phyloP scores from a whole-genome alignment of 2,888 invertebrate genomes.

The Platerodrilus igneus region DNA sequence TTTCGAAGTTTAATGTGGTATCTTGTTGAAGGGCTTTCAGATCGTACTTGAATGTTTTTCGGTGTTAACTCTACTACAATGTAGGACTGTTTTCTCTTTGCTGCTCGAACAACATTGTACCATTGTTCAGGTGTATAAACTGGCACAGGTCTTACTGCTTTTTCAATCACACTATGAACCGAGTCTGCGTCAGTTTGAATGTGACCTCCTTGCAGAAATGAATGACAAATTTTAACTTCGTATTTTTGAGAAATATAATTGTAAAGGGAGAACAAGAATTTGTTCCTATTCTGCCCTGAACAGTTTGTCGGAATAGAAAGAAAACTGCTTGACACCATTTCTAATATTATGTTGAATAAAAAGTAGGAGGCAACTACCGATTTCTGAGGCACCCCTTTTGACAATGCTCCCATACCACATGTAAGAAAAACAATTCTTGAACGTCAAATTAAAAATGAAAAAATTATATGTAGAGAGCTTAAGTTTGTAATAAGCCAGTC shows the following conservation, averaged over 20 bases:
- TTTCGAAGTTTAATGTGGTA: no score
- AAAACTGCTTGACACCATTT: no score
- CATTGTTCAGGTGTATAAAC: neutral
- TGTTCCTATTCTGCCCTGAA: constrained; percentile 1
- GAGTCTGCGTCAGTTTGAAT: constrained; percentile 3
- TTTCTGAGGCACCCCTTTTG: neutral
- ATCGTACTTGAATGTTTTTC: no score
- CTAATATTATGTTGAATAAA: no score
- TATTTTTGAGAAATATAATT: neutral
- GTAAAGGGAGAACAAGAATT: neutral
- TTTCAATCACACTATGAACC: constrained; percentile 3
- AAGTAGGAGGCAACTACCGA: constrained; percentile 3
- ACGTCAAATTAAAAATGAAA: constrained; percentile 1
- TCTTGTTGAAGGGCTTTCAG: no score
- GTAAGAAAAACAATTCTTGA: neutral
- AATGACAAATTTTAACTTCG: constrained; percentile 1
- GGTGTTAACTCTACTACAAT: neutral
- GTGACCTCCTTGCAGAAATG: neutral
- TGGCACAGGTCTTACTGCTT: neutral
- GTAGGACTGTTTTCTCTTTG: neutral
- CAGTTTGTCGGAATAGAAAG: no score
- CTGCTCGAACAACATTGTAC: neutral
- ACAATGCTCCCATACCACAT: constrained; percentile 3
- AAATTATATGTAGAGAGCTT: neutral
- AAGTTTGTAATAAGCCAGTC: neutral